phyloP scores from a whole-genome alignment of 2,113 vertebrate species.

The Solea solea region DNA sequence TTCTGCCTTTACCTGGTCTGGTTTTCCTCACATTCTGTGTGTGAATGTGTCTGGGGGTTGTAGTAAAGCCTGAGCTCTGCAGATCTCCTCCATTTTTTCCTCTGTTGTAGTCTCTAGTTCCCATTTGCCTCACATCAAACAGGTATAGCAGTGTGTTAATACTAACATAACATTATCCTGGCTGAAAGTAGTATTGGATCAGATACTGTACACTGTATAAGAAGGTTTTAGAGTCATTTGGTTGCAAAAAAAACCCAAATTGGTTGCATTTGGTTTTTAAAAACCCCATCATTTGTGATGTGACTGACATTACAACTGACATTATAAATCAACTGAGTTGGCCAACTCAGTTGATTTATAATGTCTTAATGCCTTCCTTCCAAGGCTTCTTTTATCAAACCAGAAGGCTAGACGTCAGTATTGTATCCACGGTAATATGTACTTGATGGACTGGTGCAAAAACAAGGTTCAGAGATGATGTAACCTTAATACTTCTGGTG shows the following conservation, averaged over 20 bases:
- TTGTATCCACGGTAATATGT: not conserved
- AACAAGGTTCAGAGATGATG: not conserved
- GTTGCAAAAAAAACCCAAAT: too few species aligned
- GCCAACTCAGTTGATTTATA: too few species aligned
- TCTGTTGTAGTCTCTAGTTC: not conserved
- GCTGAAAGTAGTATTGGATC: not conserved
- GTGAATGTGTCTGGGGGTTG: constrained; percentile 3
- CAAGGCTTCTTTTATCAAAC: not conserved
- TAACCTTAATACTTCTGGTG: not conserved
- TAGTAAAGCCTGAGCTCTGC: constrained; percentile 6
- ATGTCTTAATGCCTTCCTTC: too few species aligned
- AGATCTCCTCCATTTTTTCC: constrained; percentile 28
- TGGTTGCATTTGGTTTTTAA: too few species aligned
- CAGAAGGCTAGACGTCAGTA: not conserved
- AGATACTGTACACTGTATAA: too few species aligned
- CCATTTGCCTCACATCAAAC: constrained; percentile 9
- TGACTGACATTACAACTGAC: too few species aligned
- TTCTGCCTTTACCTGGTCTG: constrained; percentile 19
- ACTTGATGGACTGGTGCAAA: not conserved
- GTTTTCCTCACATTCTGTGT: constrained; percentile 23
- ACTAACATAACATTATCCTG: not conserved
- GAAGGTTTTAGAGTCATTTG: too few species aligned
- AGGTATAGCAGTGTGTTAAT: not conserved
- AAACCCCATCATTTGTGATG: too few species aligned
- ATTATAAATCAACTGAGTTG: too few species aligned